These are phyloP conservation scores for Thalassoma bifasciatum DNA, from an alignment of 2,113 vertebrate species.

Conservation along the genomic window DNA sequence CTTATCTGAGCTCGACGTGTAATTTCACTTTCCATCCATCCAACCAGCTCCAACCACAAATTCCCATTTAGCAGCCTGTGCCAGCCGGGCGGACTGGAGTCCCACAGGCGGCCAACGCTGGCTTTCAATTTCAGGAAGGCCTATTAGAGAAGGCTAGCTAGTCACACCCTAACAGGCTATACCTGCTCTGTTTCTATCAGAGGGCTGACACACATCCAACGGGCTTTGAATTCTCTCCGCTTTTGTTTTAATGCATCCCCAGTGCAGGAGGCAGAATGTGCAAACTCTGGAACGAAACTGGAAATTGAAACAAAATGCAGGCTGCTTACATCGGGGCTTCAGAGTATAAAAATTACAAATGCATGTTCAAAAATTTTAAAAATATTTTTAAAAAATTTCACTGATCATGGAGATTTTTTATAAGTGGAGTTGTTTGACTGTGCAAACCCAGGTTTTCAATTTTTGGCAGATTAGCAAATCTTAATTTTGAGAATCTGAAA, in stretches of 20 bases:
- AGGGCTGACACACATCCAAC: slow-evolving; percentile 20
- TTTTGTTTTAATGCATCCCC: slow-evolving; percentile 39
- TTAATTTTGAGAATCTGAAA: too few species aligned
- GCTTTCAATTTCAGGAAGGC: slow-evolving; percentile 55
- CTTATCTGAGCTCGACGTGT: slow-evolving; percentile 60
- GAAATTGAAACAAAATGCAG: too few species aligned
- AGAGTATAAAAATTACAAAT: too few species aligned
- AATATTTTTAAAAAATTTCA: too few species aligned
- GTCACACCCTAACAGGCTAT: slow-evolving; percentile 21
- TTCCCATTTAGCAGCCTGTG: slow-evolving; percentile 56
- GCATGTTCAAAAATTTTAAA: too few species aligned
- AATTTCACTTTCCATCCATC: slow-evolving; percentile 65
- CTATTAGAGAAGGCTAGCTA: slow-evolving; percentile 52
- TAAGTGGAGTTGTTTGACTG: too few species aligned
- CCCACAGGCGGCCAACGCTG: slow-evolving; percentile 40
- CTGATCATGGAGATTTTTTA: too few species aligned
- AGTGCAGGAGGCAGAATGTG: neutral
- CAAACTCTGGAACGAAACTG: too few species aligned
- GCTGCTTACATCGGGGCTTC: too few species aligned
- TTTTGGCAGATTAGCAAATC: too few species aligned
- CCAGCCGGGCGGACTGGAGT: slow-evolving; percentile 38
- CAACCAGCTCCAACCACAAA: slow-evolving; percentile 49
- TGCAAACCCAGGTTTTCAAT: too few species aligned
- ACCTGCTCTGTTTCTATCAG: slow-evolving; percentile 33
- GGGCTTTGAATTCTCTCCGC: slow-evolving; percentile 35